These are phyloP conservation scores for Pyralis farinalis DNA, from an alignment of 2,888 invertebrate genomes.

Conservation along the genomic window DNA sequence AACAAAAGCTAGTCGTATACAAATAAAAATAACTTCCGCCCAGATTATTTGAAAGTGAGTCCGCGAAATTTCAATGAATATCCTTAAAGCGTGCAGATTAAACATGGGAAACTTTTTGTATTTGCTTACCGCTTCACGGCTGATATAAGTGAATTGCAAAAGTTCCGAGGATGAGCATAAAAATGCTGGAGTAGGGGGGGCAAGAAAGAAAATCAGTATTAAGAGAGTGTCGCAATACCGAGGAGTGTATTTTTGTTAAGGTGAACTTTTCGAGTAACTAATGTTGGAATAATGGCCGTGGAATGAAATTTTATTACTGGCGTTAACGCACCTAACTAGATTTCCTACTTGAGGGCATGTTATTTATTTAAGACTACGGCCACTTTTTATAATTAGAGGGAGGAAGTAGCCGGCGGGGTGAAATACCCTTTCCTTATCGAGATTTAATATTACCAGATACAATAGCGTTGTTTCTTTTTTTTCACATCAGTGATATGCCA, in stretches of 20 bases:
- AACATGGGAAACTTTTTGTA: constrained; percentile 75
- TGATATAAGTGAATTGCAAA: constrained; percentile 81
- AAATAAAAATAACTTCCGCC: constrained; percentile 42
- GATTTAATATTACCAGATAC: no score
- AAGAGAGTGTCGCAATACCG: constrained; percentile 67
- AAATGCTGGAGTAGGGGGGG: constrained; percentile 59
- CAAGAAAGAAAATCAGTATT: constrained; percentile 62
- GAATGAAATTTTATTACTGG: constrained; percentile 40
- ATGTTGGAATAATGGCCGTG: constrained; percentile 40
- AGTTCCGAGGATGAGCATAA: constrained; percentile 77
- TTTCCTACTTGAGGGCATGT: constrained; percentile 16
- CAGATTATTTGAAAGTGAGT: constrained; percentile 72
- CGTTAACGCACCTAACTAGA: constrained; percentile 33
- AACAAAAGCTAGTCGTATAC: no score
- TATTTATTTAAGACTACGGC: constrained; percentile 17
- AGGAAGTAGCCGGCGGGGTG: constrained; percentile 1
- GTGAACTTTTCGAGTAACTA: constrained; percentile 52
- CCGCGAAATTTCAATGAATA: constrained; percentile 73
- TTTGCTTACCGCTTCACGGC: constrained; percentile 76
- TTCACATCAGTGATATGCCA: no score
- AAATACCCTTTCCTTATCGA: neutral
- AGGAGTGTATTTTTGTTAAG: constrained; percentile 62
- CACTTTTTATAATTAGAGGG: constrained; percentile 17
- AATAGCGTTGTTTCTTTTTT: no score
- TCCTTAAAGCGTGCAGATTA: constrained; percentile 74